These are phyloP conservation scores for Eupithecia abbreviata DNA, from an alignment of 2,888 invertebrate genomes.

Conservation along the genomic window DNA sequence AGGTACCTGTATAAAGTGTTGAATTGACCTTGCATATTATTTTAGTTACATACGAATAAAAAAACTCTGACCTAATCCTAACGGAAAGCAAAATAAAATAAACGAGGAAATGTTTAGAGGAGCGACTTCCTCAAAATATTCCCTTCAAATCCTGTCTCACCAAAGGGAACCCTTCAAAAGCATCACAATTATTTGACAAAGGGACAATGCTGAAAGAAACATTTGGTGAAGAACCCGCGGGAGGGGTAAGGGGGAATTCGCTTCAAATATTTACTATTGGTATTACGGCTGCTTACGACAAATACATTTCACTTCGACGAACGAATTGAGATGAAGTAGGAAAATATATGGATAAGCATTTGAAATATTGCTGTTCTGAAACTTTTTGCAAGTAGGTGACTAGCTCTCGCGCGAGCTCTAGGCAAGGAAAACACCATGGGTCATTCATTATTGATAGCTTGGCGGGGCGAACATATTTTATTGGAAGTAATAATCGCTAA, in stretches of 20 bases:
- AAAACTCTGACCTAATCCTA: neutral
- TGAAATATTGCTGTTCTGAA: neutral
- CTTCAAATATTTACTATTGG: slow-evolving; percentile 54
- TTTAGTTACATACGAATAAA: neutral
- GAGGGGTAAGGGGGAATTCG: slow-evolving; percentile 43
- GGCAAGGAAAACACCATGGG: neutral
- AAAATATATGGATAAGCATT: slow-evolving; percentile 27
- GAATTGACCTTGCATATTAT: neutral
- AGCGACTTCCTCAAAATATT: too few species aligned
- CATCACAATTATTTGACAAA: slow-evolving; percentile 36
- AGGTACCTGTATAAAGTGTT: neutral
- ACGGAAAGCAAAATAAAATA: neutral
- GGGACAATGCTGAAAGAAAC: slow-evolving; percentile 7
- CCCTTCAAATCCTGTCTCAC: slow-evolving; percentile 11
- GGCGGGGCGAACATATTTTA: neutral
- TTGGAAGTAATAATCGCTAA: too few species aligned
- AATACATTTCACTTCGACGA: slow-evolving; percentile 47
- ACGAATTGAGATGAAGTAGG: slow-evolving; percentile 34
- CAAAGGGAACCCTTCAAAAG: slow-evolving; percentile 19
- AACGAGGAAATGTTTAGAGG: neutral
- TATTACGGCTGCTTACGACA: slow-evolving; percentile 54
- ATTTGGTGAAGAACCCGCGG: slow-evolving; percentile 4
- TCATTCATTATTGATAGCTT: neutral
- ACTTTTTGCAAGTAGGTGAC: neutral
- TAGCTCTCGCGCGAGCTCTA: neutral